Evolutionary conservation across 1,140 invertebrate genomes (phyloP).

Genomic region (Berghia stephanieae): DNA sequence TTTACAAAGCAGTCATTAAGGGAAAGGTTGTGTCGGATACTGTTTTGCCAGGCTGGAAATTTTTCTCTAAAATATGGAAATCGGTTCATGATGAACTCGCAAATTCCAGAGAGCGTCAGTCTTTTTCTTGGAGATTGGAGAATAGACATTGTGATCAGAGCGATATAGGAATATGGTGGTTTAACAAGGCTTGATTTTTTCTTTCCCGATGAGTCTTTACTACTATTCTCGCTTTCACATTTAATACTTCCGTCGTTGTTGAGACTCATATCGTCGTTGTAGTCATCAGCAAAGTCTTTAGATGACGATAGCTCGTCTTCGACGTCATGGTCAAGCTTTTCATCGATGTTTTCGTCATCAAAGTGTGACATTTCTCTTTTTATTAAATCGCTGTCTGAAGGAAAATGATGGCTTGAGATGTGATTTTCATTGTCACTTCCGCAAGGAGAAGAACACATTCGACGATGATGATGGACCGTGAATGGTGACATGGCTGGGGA

Average conservation of each 20-base stretch:
- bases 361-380: slow-evolving; percentile 12
- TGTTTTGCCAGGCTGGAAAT: slow-evolving; percentile 76
- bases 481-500: not conserved
- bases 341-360: slow-evolving; percentile 21
- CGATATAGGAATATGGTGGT: slow-evolving; percentile 97
- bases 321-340: slow-evolving; percentile 17
- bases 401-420: too few relatives aligned
- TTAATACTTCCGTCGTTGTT: not conserved
- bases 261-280: slow-evolving; percentile 22
- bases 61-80: slow-evolving; percentile 77
- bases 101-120: slow-evolving; percentile 95
- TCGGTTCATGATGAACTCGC: slow-evolving; percentile 98
- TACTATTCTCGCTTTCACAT: not conserved
- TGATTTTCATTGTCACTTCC: not conserved
- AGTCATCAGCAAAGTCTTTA: slow-evolving; percentile 13
- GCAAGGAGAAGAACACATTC: too few relatives aligned
- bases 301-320: slow-evolving; percentile 2
- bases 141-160: slow-evolving; percentile 97
- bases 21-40: slow-evolving; percentile 95
- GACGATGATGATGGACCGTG: too few relatives aligned
- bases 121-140: slow-evolving; percentile 97
- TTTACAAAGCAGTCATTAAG: slow-evolving; percentile 99
- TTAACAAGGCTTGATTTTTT: slow-evolving; percentile 74
- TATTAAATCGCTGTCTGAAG: not conserved
- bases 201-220: slow-evolving; percentile 27